These are phyloP conservation scores for Drosophila hydei DNA, from an alignment of 1,140 invertebrate species.

Conservation along the genomic window DNA sequence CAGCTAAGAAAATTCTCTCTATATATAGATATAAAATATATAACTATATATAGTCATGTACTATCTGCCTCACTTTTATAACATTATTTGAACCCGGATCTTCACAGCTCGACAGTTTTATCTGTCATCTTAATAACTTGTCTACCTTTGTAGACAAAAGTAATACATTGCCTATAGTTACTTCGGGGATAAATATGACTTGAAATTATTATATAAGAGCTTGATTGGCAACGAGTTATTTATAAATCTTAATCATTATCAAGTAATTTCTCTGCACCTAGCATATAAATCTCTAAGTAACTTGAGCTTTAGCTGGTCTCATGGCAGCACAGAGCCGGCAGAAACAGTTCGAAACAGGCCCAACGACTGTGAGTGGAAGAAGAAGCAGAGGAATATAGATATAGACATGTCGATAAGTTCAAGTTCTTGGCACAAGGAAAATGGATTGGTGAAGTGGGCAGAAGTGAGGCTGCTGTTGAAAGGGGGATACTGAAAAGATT, in stretches of 20 bases:
- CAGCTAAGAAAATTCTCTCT: too few species aligned
- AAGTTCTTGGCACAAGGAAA: conserved; percentile 4
- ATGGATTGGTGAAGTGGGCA: background rate
- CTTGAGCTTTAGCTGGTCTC: background rate
- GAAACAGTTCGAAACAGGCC: background rate
- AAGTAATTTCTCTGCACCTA: too few species aligned
- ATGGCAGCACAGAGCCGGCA: background rate
- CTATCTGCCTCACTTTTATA: too few species aligned
- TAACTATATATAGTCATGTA: too few species aligned
- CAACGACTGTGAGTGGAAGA: conserved; percentile 13
- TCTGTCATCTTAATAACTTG: too few species aligned
- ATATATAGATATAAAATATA: too few species aligned
- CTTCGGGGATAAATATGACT: too few species aligned
- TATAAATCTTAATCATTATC: background rate
- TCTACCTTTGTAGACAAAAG: too few species aligned
- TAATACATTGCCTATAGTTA: too few species aligned
- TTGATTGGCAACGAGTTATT: background rate
- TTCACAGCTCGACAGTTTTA: too few species aligned
- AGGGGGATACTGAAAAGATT: conserved; percentile 38
- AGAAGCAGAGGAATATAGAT: conserved; percentile 3
- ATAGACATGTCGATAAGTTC: conserved; percentile 24
- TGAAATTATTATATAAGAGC: background rate
- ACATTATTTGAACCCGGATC: too few species aligned
- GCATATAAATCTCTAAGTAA: too few species aligned
- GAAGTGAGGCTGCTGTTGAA: background rate